phyloP scores from a whole-genome alignment of 2,797 vertebrate genomes.

The Nannoperca australis region DNA sequence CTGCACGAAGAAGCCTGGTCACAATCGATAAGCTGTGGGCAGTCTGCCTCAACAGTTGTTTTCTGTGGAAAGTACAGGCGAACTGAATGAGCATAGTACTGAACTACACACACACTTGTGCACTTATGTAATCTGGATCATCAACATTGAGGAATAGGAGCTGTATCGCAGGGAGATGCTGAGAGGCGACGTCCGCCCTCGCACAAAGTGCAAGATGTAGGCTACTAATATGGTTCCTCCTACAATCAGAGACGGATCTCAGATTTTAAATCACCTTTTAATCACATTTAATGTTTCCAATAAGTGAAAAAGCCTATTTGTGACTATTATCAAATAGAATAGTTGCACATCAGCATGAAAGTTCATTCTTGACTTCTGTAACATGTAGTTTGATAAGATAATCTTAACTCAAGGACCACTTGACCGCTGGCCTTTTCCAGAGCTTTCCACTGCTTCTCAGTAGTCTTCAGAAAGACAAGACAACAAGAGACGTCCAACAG shows the following conservation, averaged over 20 bases:
- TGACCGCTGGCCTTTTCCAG: neutral
- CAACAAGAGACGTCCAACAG: neutral
- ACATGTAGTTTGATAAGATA: neutral
- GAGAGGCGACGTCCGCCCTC: slow-evolving; percentile 70
- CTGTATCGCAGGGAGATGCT: slow-evolving; percentile 61
- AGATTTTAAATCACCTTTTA: neutral
- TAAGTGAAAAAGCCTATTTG: neutral
- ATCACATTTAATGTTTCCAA: neutral
- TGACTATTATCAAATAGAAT: neutral
- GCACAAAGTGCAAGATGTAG: slow-evolving; percentile 60
- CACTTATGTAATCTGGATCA: slow-evolving; percentile 75
- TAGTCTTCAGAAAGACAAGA: neutral
- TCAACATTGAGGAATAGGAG: slow-evolving; percentile 64
- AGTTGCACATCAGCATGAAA: neutral
- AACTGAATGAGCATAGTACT: slow-evolving; percentile 61
- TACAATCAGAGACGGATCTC: slow-evolving; percentile 40
- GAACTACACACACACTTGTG: slow-evolving; percentile 33
- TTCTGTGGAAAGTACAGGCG: slow-evolving; percentile 20
- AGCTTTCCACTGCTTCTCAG: neutral
- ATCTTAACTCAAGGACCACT: neutral
- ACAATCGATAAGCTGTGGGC: slow-evolving; percentile 49
- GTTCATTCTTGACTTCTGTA: neutral
- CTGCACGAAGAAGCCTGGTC: slow-evolving; percentile 21
- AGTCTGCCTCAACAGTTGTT: slow-evolving; percentile 31
- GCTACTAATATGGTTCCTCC: slow-evolving; percentile 65